These are phyloP conservation scores for Scaptomyza caliginosa DNA, from an alignment of 2,888 invertebrate genomes.

Conservation along the genomic window DNA sequence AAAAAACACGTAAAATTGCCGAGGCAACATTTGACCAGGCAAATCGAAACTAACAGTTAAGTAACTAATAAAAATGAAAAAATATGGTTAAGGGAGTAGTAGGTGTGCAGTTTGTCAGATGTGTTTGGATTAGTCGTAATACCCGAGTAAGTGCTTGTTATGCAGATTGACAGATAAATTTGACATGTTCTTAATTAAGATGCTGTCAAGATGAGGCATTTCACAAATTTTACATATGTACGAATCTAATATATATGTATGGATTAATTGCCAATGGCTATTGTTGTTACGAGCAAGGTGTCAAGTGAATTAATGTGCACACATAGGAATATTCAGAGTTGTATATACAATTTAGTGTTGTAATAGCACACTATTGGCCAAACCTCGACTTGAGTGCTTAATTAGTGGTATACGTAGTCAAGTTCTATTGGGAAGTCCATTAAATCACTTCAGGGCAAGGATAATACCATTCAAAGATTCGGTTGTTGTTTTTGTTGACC, in stretches of 20 bases:
- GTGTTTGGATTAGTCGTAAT: constrained; percentile 27
- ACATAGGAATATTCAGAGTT: background rate
- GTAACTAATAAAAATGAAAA: background rate
- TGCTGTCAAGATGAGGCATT: constrained; percentile 60
- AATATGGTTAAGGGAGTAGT: too few species aligned
- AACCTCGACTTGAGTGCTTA: constrained; percentile 8
- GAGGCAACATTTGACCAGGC: constrained; percentile 7
- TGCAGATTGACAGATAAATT: constrained; percentile 54
- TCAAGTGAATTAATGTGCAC: constrained; percentile 11
- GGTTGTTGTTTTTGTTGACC: background rate
- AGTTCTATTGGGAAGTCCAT: background rate
- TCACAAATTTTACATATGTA: background rate
- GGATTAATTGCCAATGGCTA: constrained; percentile 37
- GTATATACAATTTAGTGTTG: background rate
- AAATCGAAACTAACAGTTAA: background rate
- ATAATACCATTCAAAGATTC: constrained; percentile 4
- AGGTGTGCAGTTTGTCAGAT: constrained; percentile 43
- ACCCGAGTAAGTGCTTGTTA: constrained; percentile 49
- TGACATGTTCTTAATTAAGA: constrained; percentile 71
- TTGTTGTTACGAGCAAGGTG: background rate
- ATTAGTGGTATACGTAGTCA: constrained; percentile 2
- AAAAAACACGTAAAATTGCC: constrained; percentile 11
- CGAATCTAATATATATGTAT: background rate
- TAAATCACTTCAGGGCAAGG: constrained; percentile 9
- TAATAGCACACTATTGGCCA: constrained; percentile 10